Percentiles rank a stretch among this genome's conserved stretches.
Evolutionary conservation across 1,140 invertebrate species (phyloP).

Genomic region (Pseudachorutes palmiensis): DNA sequence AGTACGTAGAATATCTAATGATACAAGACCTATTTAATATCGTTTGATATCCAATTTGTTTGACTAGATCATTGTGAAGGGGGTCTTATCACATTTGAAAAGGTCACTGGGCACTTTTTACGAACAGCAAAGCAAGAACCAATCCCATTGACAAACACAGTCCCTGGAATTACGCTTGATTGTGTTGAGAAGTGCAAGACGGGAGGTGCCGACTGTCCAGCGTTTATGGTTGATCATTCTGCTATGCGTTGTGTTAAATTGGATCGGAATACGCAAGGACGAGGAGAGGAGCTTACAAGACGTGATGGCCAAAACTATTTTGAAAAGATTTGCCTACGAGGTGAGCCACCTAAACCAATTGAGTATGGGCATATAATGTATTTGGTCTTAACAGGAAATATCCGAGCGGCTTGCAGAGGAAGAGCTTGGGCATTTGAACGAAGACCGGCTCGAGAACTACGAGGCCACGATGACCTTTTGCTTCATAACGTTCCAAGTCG

Average conservation of each 20-base stretch:
- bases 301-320: constrained; percentile 46
- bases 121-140: constrained; percentile 44
- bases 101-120: constrained; percentile 46
- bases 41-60: not conserved
- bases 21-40: not conserved
- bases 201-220: constrained; percentile 45
- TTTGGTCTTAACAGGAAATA: constrained; percentile 38
- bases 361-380: too few relatives aligned
- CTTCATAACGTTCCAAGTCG: constrained; percentile 44
- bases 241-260: constrained; percentile 46
- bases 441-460: constrained; percentile 45
- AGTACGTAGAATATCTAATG: constrained; percentile 39
- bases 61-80: constrained; percentile 45
- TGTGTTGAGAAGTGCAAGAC: constrained; percentile 42
- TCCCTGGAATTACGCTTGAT: constrained; percentile 44
- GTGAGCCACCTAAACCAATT: constrained; percentile 37
- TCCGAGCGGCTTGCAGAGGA: constrained; percentile 42
- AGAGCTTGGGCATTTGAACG: constrained; percentile 49
- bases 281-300: constrained; percentile 43
- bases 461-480: constrained; percentile 42
- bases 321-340: constrained; percentile 48
- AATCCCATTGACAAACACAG: constrained; percentile 41
- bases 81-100: constrained; percentile 48
- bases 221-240: constrained; percentile 47
- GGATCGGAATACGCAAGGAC: constrained; percentile 48